Evolutionary conservation across 2,888 invertebrate genomes (phyloP), one percentile per base, ranked within the genome.

Genomic region (Drosophila subquinaria): DNA sequence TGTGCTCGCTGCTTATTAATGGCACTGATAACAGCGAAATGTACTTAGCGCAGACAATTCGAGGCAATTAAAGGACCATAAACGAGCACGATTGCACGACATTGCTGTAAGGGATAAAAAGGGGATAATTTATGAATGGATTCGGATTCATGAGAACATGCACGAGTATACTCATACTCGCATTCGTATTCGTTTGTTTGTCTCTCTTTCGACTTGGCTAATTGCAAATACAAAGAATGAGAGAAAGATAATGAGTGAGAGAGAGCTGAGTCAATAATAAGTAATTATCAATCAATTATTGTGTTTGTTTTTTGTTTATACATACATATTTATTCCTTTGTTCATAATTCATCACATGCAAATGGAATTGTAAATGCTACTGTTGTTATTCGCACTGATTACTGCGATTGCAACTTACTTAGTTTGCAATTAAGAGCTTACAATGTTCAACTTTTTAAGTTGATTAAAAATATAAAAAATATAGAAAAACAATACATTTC

Each of bases 11-110:
- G 56, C 50, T 73, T 86, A 78, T 83, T 76, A 86, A 86, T 78
- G 83, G 76, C 27, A 27, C 81, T 68, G 87, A 82, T 82, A 86
- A 86, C 71, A 86, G 61, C 69, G 62, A 73, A 82, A 73, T 67
- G 75, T 78, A 83, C 75, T 86, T 76, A 70, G 76, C 66, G 52
- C 78, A 63, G 65, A 77, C 72, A 78, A 81, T 77, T 72, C 71
- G 65, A 60, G 55, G 68, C 80, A 82, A 86, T 82, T 86, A 82
- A 86, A 79, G 68, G 47, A 33, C 71, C 66, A 72, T 82, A 72
- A 85, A 73, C 64, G 63, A 62, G 69, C 47, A 50, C 56, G 72
- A 79, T 67, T 71, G 50, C 52, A 42, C 45, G 30, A 65, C 55
- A 50, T 48, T 13, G 66, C 45, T 48, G 51, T 64, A 57, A 56